These are phyloP conservation scores for Drosophila niveifrons DNA, from an alignment of 2,888 invertebrate species.

Conservation along the genomic window DNA sequence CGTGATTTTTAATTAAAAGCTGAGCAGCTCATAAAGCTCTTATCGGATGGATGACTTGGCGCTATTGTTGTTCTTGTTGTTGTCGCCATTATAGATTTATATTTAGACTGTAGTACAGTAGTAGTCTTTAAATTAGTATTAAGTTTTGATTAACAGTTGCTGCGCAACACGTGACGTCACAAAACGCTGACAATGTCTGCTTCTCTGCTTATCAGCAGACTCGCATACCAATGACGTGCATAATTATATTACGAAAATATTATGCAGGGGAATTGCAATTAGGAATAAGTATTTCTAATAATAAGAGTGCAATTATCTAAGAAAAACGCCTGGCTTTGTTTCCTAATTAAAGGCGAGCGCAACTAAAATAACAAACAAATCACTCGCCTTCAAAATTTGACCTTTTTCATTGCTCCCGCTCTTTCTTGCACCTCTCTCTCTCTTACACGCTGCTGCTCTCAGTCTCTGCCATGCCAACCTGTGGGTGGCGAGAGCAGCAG, in stretches of 20 bases:
- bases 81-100: constrained; percentile 19
- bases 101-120: constrained; percentile 13
- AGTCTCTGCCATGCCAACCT: constrained; percentile 28
- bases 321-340: constrained; percentile 59
- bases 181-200: constrained; percentile 1
- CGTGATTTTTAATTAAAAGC: constrained; percentile 55
- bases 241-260: not conserved
- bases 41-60: constrained; percentile 49
- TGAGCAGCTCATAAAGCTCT: constrained; percentile 49
- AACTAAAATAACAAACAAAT: constrained; percentile 60
- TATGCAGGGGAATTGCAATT: constrained; percentile 25
- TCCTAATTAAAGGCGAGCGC: constrained; percentile 65
- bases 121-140: constrained; percentile 7
- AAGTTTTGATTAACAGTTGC: constrained; percentile 32
- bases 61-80: constrained; percentile 18
- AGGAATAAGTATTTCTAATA: not conserved
- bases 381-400: constrained; percentile 69
- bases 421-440: constrained; percentile 14
- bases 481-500: constrained; percentile 51
- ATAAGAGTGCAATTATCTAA: constrained; percentile 35
- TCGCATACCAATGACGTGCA: constrained; percentile 6
- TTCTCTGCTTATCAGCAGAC: constrained; percentile 8
- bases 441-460: constrained; percentile 22
- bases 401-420: constrained; percentile 63
- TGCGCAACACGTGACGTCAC: constrained; percentile 51